Evolutionary conservation across 2,888 invertebrate species (phyloP).

Genomic region (Ophioninae sp.): DNA sequence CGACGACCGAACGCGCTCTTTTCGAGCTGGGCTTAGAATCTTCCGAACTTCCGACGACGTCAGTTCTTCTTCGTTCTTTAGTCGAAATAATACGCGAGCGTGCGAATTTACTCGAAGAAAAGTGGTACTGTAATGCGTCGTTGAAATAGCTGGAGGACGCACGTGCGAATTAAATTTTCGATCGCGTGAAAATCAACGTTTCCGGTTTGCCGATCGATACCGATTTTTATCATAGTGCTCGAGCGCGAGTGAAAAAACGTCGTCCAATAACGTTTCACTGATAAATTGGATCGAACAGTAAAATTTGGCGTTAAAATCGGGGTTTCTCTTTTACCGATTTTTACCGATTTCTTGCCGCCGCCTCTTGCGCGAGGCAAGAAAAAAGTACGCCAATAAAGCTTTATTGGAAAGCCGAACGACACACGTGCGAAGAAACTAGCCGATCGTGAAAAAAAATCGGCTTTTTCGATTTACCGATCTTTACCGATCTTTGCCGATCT

Average conservation of each 20-base stretch:
- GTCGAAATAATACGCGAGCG: constrained; percentile 27
- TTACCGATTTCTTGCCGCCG: too few species aligned
- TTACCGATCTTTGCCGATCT: constrained; percentile 18
- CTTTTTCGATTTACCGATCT: constrained; percentile 19
- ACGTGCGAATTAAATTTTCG: neutral
- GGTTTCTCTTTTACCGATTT: too few species aligned
- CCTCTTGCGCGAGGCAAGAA: neutral
- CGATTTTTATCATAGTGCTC: neutral
- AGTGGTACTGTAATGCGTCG: constrained; percentile 16
- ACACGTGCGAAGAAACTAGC: neutral
- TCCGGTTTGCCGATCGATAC: constrained; percentile 22
- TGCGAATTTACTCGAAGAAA: constrained; percentile 54
- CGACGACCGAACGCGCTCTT: neutral
- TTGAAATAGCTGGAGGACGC: neutral
- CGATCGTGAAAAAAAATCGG: constrained; percentile 26
- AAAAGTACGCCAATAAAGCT: constrained; percentile 28
- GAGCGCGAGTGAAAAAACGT: too few species aligned
- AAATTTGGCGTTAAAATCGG: too few species aligned
- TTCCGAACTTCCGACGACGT: constrained; percentile 54
- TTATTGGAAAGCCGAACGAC: neutral
- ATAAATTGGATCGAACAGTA: too few species aligned
- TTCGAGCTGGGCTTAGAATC: constrained; percentile 44
- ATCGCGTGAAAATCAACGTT: constrained; percentile 14
- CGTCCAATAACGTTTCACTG: too few species aligned
- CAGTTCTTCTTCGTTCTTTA: constrained; percentile 49